Conservation (phyloP, 2,113 vertebrate species). For the Nipponia nippon region DNA sequence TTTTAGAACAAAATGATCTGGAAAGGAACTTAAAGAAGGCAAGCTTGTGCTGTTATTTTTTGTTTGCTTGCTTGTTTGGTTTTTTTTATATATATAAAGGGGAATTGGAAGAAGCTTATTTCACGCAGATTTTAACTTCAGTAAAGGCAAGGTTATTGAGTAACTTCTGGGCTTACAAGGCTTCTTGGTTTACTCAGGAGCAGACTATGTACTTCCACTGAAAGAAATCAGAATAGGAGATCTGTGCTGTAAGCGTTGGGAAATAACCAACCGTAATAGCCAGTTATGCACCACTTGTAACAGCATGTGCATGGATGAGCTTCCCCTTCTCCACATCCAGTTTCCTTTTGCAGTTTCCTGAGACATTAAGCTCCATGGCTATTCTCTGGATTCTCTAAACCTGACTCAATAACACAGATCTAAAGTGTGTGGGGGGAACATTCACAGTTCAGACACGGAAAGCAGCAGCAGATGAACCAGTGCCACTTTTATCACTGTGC, state of each 20-base stretch:
- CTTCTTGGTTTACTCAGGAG: background rate
- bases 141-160: background rate
- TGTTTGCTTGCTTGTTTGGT: background rate
- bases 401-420: background rate
- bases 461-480: background rate
- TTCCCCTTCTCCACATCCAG: background rate
- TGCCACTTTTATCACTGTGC: background rate
- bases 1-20: background rate
- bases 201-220: background rate
- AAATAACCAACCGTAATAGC: background rate
- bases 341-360: background rate
- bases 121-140: background rate
- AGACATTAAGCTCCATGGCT: background rate
- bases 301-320: background rate
- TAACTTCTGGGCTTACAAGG: background rate
- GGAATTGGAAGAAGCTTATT: background rate
- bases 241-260: background rate
- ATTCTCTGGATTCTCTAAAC: background rate
- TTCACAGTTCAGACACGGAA: background rate
- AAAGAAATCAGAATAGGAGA: background rate
- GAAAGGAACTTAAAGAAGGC: background rate
- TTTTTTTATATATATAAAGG: background rate
- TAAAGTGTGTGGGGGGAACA: background rate
- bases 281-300: background rate
- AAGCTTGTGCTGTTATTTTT: background rate